Base-by-base conservation (phyloP, 1,140 invertebrate species). In the Lucilia cuprina region DNA sequence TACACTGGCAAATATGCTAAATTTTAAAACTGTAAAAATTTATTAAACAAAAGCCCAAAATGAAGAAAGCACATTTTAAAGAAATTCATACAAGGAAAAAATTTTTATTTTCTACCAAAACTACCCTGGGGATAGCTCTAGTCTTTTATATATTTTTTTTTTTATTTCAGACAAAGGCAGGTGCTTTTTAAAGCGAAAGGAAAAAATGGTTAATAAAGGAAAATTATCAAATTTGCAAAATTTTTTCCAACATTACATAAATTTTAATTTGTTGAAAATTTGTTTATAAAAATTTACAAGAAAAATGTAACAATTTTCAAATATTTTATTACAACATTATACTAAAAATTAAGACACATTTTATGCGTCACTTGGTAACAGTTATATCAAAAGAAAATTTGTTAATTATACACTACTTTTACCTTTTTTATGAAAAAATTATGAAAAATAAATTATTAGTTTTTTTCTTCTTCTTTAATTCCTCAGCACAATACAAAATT, bases 211-310 rank as follows among this genome's bases (percentile, higher is more conserved):
- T 9, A 19, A n/a, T 41, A 4, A 47, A 78, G 41, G 17, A 47
- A 78, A 78, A 49, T 14, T 34, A 13, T 12, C 30, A 4, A 41
- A 35, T 77, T 35, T 78, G 75, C 35, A 78, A 1, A 49, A 49
- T 80, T 25, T 80, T 49, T 80, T 80, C n/a, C 8, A 80, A 80
- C 3, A 30, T 80, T 80, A 80, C 77, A 80, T 80, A 80, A 80
- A 50, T 80, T 25, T 21, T 5, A 70, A 25, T 60, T 60, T 60
- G n/a, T 17, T 60, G 13, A n/a, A 60, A 60, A 14, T 60, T 14
- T 3, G n/a, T 60, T n/a, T 30, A 30, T 30, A 30, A 30, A 30
- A 30, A 3, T 30, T 30, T 30, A 30, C 25, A 30, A 30, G 25
- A 30, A 30, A 30, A 30, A 30, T 30, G 1, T 30, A 30, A 30